Conservation (phyloP, 2,113 vertebrate species). For the Lanius ludovicianus region DNA sequence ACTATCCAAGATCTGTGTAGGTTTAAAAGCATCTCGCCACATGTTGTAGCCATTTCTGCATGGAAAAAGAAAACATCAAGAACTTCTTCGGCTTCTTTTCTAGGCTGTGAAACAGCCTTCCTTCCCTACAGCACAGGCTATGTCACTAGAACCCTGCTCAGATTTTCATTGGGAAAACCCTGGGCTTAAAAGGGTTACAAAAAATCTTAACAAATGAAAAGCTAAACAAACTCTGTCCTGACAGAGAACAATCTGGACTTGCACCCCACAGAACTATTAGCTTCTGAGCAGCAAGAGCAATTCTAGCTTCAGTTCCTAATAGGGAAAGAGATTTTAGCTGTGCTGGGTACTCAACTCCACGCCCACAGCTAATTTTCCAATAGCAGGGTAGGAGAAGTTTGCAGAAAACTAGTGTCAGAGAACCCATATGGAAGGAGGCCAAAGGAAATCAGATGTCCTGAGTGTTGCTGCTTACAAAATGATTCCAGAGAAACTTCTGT, state of each 20-base stretch:
- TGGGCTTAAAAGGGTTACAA: neutral
- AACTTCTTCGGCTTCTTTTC: neutral
- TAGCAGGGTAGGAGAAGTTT: neutral
- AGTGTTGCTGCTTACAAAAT: neutral
- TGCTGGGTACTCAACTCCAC: neutral
- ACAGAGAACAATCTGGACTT: neutral
- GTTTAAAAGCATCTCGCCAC: constrained; percentile 88
- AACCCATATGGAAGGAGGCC: neutral
- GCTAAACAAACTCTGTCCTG: neutral
- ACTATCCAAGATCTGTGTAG: constrained; percentile 83
- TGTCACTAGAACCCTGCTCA: neutral
- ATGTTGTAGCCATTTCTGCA: constrained; percentile 86
- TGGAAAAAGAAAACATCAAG: neutral
- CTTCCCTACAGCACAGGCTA: neutral
- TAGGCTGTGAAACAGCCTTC: neutral
- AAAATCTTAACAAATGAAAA: neutral
- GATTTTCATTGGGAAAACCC: neutral
- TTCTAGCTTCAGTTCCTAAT: neutral
- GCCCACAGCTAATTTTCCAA: neutral
- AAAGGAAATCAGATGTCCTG: neutral
- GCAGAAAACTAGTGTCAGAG: neutral
- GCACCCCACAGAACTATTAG: neutral
- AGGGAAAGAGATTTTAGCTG: neutral
- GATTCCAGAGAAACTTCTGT: neutral
- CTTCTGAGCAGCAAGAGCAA: neutral